phyloP scores from a whole-genome alignment of 30 jellyfish, hydroid and myxozoan species.

The Chironex yamaguchii region DNA sequence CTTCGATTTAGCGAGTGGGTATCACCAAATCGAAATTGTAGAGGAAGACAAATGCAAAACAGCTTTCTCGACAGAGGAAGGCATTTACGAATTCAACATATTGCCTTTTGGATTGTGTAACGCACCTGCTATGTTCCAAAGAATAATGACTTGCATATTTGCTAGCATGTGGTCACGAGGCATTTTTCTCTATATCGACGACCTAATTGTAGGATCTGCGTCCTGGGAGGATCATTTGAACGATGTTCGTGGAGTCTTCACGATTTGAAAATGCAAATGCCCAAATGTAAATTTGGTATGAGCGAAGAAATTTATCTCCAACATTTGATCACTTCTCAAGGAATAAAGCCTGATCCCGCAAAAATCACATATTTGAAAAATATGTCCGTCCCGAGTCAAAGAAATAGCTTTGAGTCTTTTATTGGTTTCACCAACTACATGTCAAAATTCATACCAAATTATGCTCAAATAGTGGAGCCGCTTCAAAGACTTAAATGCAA shows the following conservation, averaged over 20 bases:
- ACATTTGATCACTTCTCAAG: conserved; percentile 57
- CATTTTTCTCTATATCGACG: conserved; percentile 53
- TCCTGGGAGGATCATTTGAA: conserved; percentile 26
- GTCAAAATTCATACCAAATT: conserved; percentile 34
- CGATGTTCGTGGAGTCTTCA: too few relatives aligned
- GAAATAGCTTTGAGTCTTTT: too few relatives aligned
- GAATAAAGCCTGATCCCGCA: conserved; percentile 64
- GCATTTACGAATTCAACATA: conserved; percentile 43
- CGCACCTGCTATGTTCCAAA: conserved; percentile 59
- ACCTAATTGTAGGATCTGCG: conserved; percentile 28
- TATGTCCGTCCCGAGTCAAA: conserved; percentile 39
- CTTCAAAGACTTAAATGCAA: conserved; percentile 30
- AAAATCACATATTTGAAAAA: conserved; percentile 8
- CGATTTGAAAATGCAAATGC: conserved; percentile 49
- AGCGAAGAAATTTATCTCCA: conserved; percentile 43
- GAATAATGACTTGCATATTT: conserved; percentile 23
- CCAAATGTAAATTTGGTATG: conserved; percentile 60
- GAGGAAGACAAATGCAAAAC: too few relatives aligned
- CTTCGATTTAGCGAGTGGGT: too few relatives aligned
- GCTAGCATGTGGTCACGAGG: conserved; percentile 42
- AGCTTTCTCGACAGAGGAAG: too few relatives aligned
- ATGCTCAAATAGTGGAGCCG: conserved; percentile 57
- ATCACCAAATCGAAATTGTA: too few relatives aligned
- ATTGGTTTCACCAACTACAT: conserved; percentile 18
- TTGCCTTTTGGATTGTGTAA: conserved; percentile 47